phyloP scores from a whole-genome alignment of 2,797 vertebrate genomes.

The Paedocypris micromegethes region DNA sequence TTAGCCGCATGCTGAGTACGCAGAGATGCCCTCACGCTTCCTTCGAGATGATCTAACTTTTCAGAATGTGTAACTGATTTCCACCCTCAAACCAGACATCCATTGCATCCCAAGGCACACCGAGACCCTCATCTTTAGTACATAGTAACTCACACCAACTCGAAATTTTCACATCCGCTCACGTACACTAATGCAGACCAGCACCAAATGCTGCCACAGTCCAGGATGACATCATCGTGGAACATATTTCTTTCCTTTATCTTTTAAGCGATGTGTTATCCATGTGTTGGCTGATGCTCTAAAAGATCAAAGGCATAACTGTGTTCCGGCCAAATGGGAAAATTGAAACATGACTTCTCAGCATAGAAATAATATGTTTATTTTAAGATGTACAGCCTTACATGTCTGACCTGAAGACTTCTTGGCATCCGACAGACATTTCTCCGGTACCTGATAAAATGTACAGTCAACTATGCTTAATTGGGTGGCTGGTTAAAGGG shows the following conservation, averaged over 20 bases:
- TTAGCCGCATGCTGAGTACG: conserved; percentile 74
- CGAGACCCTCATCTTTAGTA: conserved; percentile 1
- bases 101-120: conserved; percentile 51
- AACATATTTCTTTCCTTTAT: conserved; percentile 78
- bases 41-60: conserved; percentile 60
- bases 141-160: conserved; percentile 25
- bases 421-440: conserved; percentile 50
- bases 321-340: conserved; percentile 66
- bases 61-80: conserved; percentile 68
- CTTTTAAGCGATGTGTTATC: conserved; percentile 76
- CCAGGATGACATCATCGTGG: conserved; percentile 73
- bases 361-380: conserved; percentile 74
- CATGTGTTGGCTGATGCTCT: conserved; percentile 64
- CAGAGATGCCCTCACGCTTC: conserved; percentile 61
- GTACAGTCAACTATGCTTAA: too few relatives aligned
- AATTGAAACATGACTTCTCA: conserved; percentile 74
- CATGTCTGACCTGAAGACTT: conserved; percentile 59
- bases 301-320: conserved; percentile 70
- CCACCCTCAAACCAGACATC: conserved; percentile 66
- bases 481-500: conserved; percentile 1
- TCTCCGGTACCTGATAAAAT: conserved; percentile 45
- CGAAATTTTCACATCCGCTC: conserved; percentile 34
- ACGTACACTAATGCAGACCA: conserved; percentile 35
- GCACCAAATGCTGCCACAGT: conserved; percentile 64
- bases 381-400: conserved; percentile 69